Evolutionary conservation across 2,888 invertebrate species (phyloP).

Genomic region (Agonopterix alstromeriana): DNA sequence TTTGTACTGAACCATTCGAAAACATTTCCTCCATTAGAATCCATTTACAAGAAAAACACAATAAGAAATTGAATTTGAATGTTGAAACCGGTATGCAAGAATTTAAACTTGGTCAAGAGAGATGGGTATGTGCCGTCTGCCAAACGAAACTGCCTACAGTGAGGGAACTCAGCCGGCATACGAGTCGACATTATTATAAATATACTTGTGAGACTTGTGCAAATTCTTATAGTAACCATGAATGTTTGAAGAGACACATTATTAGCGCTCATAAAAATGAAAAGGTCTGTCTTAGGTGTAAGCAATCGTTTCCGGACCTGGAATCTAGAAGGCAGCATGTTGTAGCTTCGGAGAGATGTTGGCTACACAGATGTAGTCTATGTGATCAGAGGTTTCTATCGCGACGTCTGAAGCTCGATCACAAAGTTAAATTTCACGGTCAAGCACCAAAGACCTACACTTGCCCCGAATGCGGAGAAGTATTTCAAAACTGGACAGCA

Average conservation of each 20-base stretch:
- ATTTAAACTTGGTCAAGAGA: constrained; percentile 48
- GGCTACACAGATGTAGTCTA: constrained; percentile 49
- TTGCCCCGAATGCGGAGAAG: constrained; percentile 49
- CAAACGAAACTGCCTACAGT: constrained; percentile 38
- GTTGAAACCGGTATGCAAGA: constrained; percentile 51
- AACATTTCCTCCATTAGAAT: constrained; percentile 38
- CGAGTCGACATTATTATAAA: constrained; percentile 51
- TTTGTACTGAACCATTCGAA: constrained; percentile 36
- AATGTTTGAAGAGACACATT: constrained; percentile 49
- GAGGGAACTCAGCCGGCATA: constrained; percentile 53
- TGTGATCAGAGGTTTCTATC: constrained; percentile 55
- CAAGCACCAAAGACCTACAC: constrained; percentile 37
- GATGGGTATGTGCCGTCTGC: constrained; percentile 47
- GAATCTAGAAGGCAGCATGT: constrained; percentile 27
- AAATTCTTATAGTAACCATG: constrained; percentile 54
- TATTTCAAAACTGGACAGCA: constrained; percentile 43
- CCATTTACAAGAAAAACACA: constrained; percentile 44
- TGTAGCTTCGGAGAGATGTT: constrained; percentile 39
- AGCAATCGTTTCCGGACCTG: neutral
- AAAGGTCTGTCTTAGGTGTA: neutral
- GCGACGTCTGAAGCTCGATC: constrained; percentile 44
- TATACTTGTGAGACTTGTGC: constrained; percentile 63
- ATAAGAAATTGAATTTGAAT: constrained; percentile 34
- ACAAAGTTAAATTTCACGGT: constrained; percentile 43
- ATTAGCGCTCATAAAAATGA: neutral